A percentile compares a stretch with the other conserved stretches of the same genome.
These are phyloP conservation scores for Orcinus orca DNA, from an alignment of 2,113 vertebrate genomes.

Conservation along the genomic window DNA sequence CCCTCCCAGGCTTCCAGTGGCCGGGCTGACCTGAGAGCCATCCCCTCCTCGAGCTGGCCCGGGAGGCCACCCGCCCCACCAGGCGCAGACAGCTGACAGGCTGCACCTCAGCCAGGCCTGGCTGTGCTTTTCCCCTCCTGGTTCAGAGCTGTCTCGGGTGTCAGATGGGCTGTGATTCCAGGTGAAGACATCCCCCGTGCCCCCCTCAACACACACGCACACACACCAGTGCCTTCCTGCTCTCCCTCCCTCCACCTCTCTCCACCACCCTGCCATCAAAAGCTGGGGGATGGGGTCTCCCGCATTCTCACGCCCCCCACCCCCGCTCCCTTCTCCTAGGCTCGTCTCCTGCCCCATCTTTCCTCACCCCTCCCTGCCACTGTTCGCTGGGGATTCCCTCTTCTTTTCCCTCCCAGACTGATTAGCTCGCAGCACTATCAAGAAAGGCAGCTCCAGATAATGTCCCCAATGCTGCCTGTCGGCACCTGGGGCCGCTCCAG, in stretches of 20 bases:
- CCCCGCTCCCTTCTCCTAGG: neutral
- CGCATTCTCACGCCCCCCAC: rapidly evolving
- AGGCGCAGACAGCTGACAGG: neutral
- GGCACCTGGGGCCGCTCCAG: neutral
- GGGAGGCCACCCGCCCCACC: neutral
- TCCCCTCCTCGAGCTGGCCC: neutral
- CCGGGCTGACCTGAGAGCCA: neutral
- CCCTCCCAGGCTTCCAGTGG: neutral
- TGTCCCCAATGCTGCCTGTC: neutral
- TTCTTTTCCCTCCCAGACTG: neutral
- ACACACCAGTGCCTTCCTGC: neutral
- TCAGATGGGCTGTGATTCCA: slow-evolving; percentile 28
- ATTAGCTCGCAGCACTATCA: neutral
- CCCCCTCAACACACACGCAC: too few species aligned
- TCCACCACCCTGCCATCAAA: neutral
- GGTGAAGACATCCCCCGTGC: neutral
- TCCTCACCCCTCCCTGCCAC: neutral
- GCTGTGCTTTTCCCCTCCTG: neutral
- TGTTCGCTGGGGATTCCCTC: neutral
- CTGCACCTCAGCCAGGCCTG: neutral
- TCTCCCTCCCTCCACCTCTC: too few species aligned
- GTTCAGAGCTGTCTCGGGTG: neutral
- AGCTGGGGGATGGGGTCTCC: neutral
- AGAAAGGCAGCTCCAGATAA: slow-evolving; percentile 25
- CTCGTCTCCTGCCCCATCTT: neutral